Base-by-base conservation (phyloP, 2,113 vertebrate genomes). In the Eubucco bourcierii region DNA sequence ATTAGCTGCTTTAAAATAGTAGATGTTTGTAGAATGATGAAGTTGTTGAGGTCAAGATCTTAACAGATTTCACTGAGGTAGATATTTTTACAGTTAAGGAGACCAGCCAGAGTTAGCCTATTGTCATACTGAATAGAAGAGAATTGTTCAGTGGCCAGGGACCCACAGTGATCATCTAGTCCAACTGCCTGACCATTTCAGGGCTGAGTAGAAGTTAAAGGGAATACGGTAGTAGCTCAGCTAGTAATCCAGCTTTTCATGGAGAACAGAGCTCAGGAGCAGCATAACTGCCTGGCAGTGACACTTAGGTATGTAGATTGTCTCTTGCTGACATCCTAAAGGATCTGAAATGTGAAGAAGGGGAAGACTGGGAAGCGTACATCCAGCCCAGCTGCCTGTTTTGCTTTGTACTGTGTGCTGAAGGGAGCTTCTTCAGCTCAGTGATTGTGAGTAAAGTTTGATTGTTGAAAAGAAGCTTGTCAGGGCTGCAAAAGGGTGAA, bases 281-380 rank as follows among this genome's bases (percentile, higher is more conserved):
- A 18, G 58, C 9, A 16, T 33, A 55, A 9, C 18, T 60, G 6
- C 7, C 15, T 75, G 61, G 24, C 10, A 34, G 23, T 27, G 34
- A 50, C 29, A 60, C 14, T 34, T 37, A n/a, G 74, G 4, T 12
- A 13, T 21, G 9, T 23, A 41, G 23, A 25, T 59, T 0, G 0
- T 44, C 13, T 61, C 39, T 58, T 59, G 9, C 21, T 6, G 12
- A 13, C 23, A 3, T 14, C 9, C n/a, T 50, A 14, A 37, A 41
- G 15, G 6, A 34, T 55, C 23, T 63, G 46, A 66, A 55, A 12
- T 59, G 10, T 24, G 34, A 67, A 44, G 34, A 63, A 39, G 46
- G n/a, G 15, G 46, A 77, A 53, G 21, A 39, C 46, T 10, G 12
- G 11, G 13, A 63, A 63, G 15, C 0, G 0, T 21, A 39, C 5